Evolutionary conservation across 1,140 invertebrate genomes (phyloP).

Genomic region (Drosophila athabasca): DNA sequence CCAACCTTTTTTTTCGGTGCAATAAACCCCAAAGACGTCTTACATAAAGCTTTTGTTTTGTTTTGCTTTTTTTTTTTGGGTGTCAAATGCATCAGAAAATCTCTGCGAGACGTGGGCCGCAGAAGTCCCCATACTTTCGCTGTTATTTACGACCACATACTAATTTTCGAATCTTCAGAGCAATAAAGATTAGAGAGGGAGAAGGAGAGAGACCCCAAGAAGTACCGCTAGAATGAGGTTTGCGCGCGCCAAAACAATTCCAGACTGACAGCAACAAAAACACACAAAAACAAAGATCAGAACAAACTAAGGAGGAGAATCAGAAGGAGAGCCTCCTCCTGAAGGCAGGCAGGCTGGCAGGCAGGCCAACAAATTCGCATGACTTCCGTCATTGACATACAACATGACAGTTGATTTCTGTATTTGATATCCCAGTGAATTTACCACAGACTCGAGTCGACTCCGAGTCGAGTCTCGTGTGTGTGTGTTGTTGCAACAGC

Average conservation of each 20-base stretch:
- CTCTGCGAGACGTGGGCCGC: slow-evolving; percentile 36
- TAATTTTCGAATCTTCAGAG: slow-evolving; percentile 58
- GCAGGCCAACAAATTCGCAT: slow-evolving; percentile 55
- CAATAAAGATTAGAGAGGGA: slow-evolving; percentile 57
- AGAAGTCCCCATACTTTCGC: slow-evolving; percentile 58
- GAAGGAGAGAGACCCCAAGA: not conserved
- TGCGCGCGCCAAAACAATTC: slow-evolving; percentile 52
- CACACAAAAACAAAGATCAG: not conserved
- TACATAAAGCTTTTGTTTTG: slow-evolving; percentile 50
- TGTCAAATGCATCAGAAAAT: slow-evolving; percentile 46
- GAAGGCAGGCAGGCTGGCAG: not conserved
- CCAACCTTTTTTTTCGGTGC: slow-evolving; percentile 26
- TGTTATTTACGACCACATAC: slow-evolving; percentile 66
- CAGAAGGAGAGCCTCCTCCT: not conserved
- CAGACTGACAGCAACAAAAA: slow-evolving; percentile 17
- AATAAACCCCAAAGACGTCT: slow-evolving; percentile 40
- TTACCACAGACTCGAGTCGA: slow-evolving; percentile 35
- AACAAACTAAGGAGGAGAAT: slow-evolving; percentile 4
- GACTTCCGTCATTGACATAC: slow-evolving; percentile 79
- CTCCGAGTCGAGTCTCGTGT: slow-evolving; percentile 9
- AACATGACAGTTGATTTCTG: slow-evolving; percentile 82
- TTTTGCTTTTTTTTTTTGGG: slow-evolving; percentile 21
- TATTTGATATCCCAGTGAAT: slow-evolving; percentile 73
- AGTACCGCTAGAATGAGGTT: slow-evolving; percentile 48
- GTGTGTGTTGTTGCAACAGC: not conserved